Conservation (phyloP, 2,888 invertebrate species). For the Gandaritis pyraliata region DNA sequence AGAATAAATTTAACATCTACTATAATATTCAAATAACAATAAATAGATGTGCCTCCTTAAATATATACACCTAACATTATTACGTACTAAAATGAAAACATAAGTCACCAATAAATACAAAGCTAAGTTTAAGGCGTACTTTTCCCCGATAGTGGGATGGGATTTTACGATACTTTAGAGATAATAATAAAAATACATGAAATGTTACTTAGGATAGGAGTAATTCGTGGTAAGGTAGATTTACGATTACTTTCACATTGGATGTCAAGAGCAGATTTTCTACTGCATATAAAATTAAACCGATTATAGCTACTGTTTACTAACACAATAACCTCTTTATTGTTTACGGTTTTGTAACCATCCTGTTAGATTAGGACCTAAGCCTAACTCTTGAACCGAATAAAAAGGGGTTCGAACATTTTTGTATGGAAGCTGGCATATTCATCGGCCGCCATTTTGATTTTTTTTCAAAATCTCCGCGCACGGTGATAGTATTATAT, state of each 20-base stretch:
- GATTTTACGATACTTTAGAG: conserved; percentile 46
- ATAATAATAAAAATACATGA: conserved; percentile 55
- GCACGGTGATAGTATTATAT: too few relatives aligned
- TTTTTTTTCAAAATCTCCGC: too few relatives aligned
- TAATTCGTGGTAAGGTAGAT: conserved; percentile 42
- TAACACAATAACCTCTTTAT: too few relatives aligned
- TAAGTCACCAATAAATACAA: neutral
- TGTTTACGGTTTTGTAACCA: too few relatives aligned
- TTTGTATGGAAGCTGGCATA: too few relatives aligned
- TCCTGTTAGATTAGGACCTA: too few relatives aligned
- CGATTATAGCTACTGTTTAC: too few relatives aligned
- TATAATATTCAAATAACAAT: too few relatives aligned
- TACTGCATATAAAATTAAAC: neutral
- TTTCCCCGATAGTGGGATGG: conserved; percentile 35
- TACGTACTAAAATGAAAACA: neutral
- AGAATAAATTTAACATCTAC: too few relatives aligned
- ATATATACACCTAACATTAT: neutral
- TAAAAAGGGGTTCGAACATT: too few relatives aligned
- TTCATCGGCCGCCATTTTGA: too few relatives aligned
- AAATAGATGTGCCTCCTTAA: neutral
- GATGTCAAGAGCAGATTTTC: conserved; percentile 40
- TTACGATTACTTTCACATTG: conserved; percentile 51
- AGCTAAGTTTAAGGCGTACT: conserved; percentile 4
- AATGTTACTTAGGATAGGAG: conserved; percentile 51
- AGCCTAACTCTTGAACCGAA: too few relatives aligned